These are phyloP conservation scores for Numenius arquata DNA, from an alignment of 2,113 vertebrate species.

Conservation along the genomic window DNA sequence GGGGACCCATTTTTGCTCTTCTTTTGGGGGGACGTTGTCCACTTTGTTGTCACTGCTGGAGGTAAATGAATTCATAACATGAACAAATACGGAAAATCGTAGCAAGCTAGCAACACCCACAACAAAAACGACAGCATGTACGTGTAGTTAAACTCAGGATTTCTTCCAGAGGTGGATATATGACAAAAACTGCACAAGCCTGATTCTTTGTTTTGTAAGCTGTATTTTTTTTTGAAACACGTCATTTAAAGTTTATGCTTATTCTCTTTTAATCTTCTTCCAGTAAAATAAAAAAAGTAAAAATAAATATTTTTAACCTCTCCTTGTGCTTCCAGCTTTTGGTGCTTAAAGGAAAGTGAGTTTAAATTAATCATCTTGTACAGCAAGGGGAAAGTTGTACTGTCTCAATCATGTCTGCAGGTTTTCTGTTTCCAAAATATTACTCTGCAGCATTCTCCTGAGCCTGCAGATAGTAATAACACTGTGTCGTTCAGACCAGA, in stretches of 20 bases:
- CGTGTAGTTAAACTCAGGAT: not conserved
- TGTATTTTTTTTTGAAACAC: not conserved
- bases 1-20: not conserved
- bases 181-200: not conserved
- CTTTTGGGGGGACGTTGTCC: not conserved
- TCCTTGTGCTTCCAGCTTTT: not conserved
- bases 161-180: not conserved
- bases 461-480: slow-evolving; percentile 31
- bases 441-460: not conserved
- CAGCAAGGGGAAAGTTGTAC: not conserved
- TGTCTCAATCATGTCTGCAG: not conserved
- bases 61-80: not conserved
- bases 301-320: not conserved
- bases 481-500: not conserved
- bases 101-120: not conserved
- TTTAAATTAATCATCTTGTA: slow-evolving; percentile 14
- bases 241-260: not conserved
- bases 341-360: not conserved
- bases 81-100: not conserved
- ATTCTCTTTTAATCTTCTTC: not conserved
- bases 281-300: not conserved
- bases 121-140: not conserved
- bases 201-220: not conserved
- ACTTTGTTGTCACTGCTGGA: not conserved
- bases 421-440: slow-evolving; percentile 5